Percentiles rank a stretch among this genome's conserved stretches.
Evolutionary conservation across 2,113 vertebrate species (phyloP).

Genomic region (Theropithecus gelada): DNA sequence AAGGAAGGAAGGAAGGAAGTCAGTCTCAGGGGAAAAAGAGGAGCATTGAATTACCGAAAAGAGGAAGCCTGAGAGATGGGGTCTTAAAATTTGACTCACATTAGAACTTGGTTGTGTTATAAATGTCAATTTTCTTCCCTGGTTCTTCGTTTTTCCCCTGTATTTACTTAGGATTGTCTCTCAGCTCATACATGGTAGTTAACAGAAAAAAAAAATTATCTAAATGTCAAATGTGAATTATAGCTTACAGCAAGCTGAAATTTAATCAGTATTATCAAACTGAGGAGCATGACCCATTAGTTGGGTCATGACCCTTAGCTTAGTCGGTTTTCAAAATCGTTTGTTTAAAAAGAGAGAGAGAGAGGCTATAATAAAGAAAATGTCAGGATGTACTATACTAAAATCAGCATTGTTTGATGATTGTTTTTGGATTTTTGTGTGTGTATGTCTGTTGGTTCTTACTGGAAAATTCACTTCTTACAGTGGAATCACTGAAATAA

Average conservation of each 20-base stretch:
- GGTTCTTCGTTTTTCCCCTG: neutral
- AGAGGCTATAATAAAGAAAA: neutral
- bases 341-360: neutral
- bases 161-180: neutral
- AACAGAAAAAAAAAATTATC: neutral
- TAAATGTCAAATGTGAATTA: constrained; percentile 40
- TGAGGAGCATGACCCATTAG: neutral
- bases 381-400: neutral
- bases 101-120: neutral
- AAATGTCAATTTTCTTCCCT: neutral
- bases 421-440: neutral
- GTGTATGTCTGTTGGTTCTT: neutral
- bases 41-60: neutral
- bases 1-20: neutral
- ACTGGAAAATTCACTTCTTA: neutral
- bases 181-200: neutral
- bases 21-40: neutral
- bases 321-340: neutral
- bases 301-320: neutral
- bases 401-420: neutral
- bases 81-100: neutral
- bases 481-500: neutral
- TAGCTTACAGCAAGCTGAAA: neutral
- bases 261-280: constrained; percentile 35
- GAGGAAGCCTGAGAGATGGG: neutral